Base-by-base conservation (phyloP, 2,888 invertebrate species). In the Acleris emargana region DNA sequence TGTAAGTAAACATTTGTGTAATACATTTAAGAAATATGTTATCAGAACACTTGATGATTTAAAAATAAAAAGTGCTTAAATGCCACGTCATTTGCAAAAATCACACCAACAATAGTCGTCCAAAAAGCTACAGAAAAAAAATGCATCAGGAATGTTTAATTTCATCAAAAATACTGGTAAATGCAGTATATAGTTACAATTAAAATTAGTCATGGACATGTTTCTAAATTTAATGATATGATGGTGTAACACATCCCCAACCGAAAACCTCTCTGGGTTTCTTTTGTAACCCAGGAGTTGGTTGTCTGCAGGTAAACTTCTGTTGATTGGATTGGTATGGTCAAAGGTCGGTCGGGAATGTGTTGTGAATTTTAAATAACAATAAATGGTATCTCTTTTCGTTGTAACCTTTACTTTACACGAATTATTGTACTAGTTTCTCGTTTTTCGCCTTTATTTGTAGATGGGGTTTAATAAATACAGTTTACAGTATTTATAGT, bases 371-470 rank as follows among this genome's bases (percentile, higher is more conserved):
- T 51, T 51, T 42, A 45, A 17, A 53, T 42, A 52, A 17, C 20
- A 38, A 62, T 68, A 68, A 67, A 73, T 71, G 71, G 74, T 69
- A 69, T 68, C 71, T 67, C 68, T 59, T 66, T 73, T 74, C 71
- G 67, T 74, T 75, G 71, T 72, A 69, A 59, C 43, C 20, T 20
- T 58, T 47, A 11, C 66, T 50, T 67, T 69, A 67, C 68, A 67
- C 59, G 32, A 71, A 63, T 69, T 69, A 76, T 79, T 79, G 76
- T 77, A 78, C 75, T 76, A 69, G 32, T 73, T 72, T 73, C 55
- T 43, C 52, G 63, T 51, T 64, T 18, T 64, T 50, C 51, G 52
- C 58, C 58, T 42, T 49, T 49, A 38, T 20, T 59, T 59, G 28
- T 55, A 25, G 25, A 42, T 59, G 57, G 32, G 9, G 16, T 55